Percentiles rank a stretch among this genome's conserved stretches.
phyloP scores from a whole-genome alignment of 2,888 invertebrate species.

The Drosophila lutescens region DNA sequence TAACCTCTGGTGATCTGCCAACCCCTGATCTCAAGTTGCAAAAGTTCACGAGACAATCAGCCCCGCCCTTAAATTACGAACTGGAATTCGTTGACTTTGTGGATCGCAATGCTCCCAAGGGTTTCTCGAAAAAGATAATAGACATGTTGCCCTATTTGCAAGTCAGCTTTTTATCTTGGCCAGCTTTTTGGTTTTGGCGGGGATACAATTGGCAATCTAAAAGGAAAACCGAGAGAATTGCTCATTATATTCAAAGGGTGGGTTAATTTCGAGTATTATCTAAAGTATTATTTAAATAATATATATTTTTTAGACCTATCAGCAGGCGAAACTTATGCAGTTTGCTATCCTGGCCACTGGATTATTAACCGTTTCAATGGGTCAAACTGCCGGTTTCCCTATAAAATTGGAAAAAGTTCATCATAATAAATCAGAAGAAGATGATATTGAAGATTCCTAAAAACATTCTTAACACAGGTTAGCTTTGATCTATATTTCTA shows the following conservation, averaged over 20 bases:
- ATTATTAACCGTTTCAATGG: conserved; percentile 43
- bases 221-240: conserved; percentile 47
- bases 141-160: conserved; percentile 61
- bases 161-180: conserved; percentile 69
- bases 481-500: conserved; percentile 9
- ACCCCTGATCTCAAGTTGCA: neutral
- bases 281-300: neutral
- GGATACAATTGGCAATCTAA: conserved; percentile 63
- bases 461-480: conserved; percentile 5
- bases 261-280: neutral
- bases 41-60: neutral
- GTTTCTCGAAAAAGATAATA: conserved; percentile 59
- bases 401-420: conserved; percentile 39
- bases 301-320: conserved; percentile 61
- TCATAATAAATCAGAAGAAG: neutral
- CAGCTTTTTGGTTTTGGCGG: conserved; percentile 70
- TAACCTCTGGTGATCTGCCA: conserved; percentile 2
- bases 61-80: conserved; percentile 40
- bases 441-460: neutral
- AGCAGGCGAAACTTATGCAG: conserved; percentile 74
- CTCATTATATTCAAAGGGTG: conserved; percentile 67
- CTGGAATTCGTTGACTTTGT: conserved; percentile 63
- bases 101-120: conserved; percentile 60
- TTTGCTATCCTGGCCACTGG: conserved; percentile 66
- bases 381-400: neutral